phyloP scores from a whole-genome alignment of 2,797 vertebrate genomes.

The Anniella stebbinsi region DNA sequence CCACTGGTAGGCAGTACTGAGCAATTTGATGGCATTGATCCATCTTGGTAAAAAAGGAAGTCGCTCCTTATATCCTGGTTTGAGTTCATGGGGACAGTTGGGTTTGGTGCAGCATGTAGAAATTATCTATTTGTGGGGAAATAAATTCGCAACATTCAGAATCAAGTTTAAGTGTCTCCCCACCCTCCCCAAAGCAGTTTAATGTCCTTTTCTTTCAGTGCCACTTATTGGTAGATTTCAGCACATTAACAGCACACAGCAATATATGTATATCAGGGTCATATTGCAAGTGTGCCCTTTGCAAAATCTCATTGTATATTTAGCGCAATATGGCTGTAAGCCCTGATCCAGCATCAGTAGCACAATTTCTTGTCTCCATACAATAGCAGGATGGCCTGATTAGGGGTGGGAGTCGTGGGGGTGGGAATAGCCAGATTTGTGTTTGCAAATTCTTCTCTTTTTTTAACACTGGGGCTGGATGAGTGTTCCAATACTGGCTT shows the following conservation, averaged over 20 bases:
- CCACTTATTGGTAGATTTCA: not conserved
- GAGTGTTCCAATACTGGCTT: not conserved
- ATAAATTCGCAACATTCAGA: not conserved
- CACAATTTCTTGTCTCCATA: not conserved
- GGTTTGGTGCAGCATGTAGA: not conserved
- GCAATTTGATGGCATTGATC: not conserved
- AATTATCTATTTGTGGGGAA: not conserved
- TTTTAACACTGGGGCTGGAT: not conserved
- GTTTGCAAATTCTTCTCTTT: not conserved
- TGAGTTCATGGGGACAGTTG: not conserved
- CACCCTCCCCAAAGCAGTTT: not conserved
- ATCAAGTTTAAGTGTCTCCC: not conserved
- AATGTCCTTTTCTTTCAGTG: not conserved
- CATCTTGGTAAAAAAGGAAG: not conserved
- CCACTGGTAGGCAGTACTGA: not conserved
- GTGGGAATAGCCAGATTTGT: no score
- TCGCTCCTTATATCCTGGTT: not conserved
- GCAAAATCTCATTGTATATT: not conserved
- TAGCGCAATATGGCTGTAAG: not conserved
- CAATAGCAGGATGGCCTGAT: not conserved
- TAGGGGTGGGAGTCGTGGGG: not conserved
- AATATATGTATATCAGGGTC: not conserved
- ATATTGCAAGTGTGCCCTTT: not conserved
- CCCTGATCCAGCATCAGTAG: not conserved
- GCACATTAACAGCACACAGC: not conserved